Evolutionary conservation across 2,888 invertebrate species (phyloP).

Genomic region (Fragum sueziense): DNA sequence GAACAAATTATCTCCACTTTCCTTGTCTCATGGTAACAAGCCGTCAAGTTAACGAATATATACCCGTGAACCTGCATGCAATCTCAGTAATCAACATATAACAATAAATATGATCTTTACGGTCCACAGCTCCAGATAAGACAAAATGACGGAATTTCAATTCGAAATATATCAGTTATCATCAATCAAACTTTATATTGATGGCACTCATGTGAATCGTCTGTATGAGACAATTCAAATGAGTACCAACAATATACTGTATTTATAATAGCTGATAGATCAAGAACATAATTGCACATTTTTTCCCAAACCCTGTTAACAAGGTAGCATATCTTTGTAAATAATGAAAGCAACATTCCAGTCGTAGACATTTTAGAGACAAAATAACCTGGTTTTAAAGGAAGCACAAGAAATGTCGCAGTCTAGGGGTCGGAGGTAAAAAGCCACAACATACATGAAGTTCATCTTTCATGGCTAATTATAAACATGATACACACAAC

Average conservation of each 20-base stretch:
- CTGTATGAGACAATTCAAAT: too few species aligned
- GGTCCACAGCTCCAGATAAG: background rate
- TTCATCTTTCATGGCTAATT: slow-evolving; percentile 36
- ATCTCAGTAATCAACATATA: slow-evolving; percentile 5
- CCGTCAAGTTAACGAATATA: background rate
- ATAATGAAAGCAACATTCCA: background rate
- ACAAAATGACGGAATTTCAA: background rate
- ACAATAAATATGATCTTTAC: slow-evolving; percentile 14
- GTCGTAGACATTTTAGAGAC: slow-evolving; percentile 10
- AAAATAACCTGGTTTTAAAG: slow-evolving; percentile 1
- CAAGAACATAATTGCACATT: too few species aligned
- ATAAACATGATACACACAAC: slow-evolving; percentile 40
- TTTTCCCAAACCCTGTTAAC: too few species aligned
- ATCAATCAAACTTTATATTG: too few species aligned
- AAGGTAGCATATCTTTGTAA: background rate
- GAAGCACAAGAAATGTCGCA: slow-evolving; percentile 1
- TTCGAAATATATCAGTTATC: too few species aligned
- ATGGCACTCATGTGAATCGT: too few species aligned
- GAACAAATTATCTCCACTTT: slow-evolving; percentile 2
- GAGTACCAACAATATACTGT: too few species aligned
- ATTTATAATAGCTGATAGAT: too few species aligned
- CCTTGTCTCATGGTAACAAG: slow-evolving; percentile 4
- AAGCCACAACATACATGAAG: slow-evolving; percentile 6
- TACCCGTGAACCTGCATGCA: slow-evolving; percentile 4
- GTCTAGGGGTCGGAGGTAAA: background rate